Evolutionary conservation across 2,113 vertebrate species (phyloP), one percentile per base, ranked within the genome.

Genomic region (Cyanoderma ruficeps): DNA sequence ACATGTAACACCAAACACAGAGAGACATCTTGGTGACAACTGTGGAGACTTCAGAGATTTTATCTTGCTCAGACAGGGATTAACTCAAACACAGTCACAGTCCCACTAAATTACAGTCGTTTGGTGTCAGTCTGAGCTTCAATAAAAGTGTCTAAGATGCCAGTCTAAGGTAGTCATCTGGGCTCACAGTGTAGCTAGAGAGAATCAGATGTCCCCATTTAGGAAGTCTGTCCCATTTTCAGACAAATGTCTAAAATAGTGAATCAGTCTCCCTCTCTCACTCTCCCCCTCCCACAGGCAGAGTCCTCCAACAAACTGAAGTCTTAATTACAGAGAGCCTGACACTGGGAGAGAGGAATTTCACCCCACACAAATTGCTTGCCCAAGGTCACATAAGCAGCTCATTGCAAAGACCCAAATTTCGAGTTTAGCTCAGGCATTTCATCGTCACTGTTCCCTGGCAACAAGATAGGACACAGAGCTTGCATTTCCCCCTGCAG

Each of bases 401-500:
- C 67, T 85, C 55, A 14, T 47, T 67, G 70, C 50, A 74, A 30
- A 80, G 67, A 64, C 85, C 79, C 68, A 83, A 88, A 95, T 81
- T 83, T 53, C 0, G 0, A 35, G 35, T 77, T 94, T 59, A 83
- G 88, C 55, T 89, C 55, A 68, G 78, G 61, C 41, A 42, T 28
- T 65, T 53, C 61, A 55, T 88, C 2, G 0, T 84, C 70, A 23
- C 59, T 63, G 85, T 94, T 96, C 83, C 92, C 75, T 90, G 92
- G 96, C 92, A 96, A 95, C 90, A 4, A 75, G 84, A 41, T 3
- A 74, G 52, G 90, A 80, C 70, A 41, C 55, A 63, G 92, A 88
- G 55, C 52, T 83, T 31, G 28, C 71, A 37, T 85, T 95, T 50
- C 68, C 87, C 75, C 79, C 86, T 83, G 56, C 85, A 96, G 90